Percentiles rank a stretch among this genome's conserved stretches.
phyloP scores from a whole-genome alignment of 2,888 invertebrate species.

The Heliconius aoede region DNA sequence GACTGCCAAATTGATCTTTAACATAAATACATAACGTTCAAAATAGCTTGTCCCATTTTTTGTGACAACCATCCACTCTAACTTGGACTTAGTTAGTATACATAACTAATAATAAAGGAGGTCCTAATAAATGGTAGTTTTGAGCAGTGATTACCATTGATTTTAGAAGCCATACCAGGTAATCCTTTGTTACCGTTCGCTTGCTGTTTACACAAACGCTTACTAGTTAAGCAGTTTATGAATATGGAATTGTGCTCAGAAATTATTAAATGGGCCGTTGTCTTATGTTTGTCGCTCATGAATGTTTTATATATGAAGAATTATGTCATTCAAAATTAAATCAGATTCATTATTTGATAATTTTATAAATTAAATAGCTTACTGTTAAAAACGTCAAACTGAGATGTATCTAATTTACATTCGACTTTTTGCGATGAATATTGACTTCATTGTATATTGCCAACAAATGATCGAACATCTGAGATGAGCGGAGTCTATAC shows the following conservation, averaged over 20 bases:
- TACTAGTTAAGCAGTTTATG: conserved; percentile 78
- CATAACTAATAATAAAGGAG: conserved; percentile 44
- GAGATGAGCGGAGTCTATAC: not conserved
- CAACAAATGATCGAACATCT: conserved; percentile 12
- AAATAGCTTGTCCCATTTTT: conserved; percentile 50
- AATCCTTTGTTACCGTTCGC: conserved; percentile 75
- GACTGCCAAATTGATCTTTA: conserved; percentile 48
- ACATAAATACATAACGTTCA: conserved; percentile 48
- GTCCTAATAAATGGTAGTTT: conserved; percentile 47
- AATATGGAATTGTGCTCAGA: conserved; percentile 55
- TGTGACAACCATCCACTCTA: conserved; percentile 49
- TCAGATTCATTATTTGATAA: not conserved
- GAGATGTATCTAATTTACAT: not conserved
- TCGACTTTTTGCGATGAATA: not conserved
- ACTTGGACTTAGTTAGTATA: conserved; percentile 43
- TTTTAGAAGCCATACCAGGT: conserved; percentile 75
- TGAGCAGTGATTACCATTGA: conserved; percentile 70
- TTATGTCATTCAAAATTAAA: not conserved
- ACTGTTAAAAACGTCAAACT: not conserved
- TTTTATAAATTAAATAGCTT: not conserved
- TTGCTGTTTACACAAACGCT: conserved; percentile 80
- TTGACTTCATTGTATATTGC: not conserved
- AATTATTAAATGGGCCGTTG: conserved; percentile 49
- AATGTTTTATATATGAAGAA: not conserved
- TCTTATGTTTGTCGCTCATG: conserved; percentile 37